Evolutionary conservation across 2,888 invertebrate genomes (phyloP).

Genomic region (Smittia aterrima): DNA sequence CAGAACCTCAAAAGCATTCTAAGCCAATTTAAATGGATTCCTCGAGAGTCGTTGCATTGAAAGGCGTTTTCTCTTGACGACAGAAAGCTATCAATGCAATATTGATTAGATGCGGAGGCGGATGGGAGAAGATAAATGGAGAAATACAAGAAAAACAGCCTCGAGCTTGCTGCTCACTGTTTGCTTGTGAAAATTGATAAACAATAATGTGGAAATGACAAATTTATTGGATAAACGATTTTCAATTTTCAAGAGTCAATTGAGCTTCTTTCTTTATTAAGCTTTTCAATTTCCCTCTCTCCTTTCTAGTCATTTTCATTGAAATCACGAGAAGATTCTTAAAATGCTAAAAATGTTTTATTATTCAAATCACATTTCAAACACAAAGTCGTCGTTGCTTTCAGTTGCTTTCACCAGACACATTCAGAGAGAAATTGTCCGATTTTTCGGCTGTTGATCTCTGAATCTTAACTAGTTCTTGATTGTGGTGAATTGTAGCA

Average conservation of each 20-base stretch:
- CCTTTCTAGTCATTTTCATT: background rate
- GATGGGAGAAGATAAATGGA: background rate
- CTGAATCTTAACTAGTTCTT: background rate
- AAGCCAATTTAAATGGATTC: no score
- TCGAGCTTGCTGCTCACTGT: background rate
- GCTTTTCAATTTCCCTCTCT: background rate
- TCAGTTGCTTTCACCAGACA: background rate
- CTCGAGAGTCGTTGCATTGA: no score
- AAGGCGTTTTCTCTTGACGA: background rate
- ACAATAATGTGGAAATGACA: background rate
- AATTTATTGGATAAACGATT: slow-evolving; percentile 6
- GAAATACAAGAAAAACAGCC: background rate
- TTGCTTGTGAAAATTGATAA: background rate
- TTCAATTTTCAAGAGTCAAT: slow-evolving; percentile 7
- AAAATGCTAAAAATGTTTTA: background rate
- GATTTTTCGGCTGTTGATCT: slow-evolving; percentile 12
- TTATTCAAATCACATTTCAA: slow-evolving; percentile 17
- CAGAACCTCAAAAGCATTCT: background rate
- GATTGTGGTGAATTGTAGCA: background rate
- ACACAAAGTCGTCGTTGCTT: background rate
- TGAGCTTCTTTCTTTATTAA: background rate
- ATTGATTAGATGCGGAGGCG: background rate
- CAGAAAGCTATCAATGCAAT: background rate
- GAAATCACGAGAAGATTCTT: background rate
- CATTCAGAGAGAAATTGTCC: background rate